Percentiles rank a stretch among this genome's conserved stretches.
Evolutionary conservation across 1,140 invertebrate genomes (phyloP).

Genomic region (Heliconius hermathena): DNA sequence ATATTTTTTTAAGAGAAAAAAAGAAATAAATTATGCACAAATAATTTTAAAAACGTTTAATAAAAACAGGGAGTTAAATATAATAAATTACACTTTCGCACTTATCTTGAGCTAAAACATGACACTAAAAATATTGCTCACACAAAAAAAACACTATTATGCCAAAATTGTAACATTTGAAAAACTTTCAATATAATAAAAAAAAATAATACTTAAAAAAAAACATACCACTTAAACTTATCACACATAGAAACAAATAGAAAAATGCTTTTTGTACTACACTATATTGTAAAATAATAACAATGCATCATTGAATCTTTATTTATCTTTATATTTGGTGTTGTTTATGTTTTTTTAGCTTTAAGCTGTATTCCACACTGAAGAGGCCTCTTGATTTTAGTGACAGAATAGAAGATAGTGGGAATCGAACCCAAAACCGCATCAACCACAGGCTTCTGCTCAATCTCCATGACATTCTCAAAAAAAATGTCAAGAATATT

Average conservation of each 20-base stretch:
- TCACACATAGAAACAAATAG: background rate
- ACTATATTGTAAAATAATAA: background rate
- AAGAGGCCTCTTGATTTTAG: too few species aligned
- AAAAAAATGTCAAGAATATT: too few species aligned
- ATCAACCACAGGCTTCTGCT: too few species aligned
- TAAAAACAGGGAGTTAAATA: background rate
- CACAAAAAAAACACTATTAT: background rate
- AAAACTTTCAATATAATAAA: background rate
- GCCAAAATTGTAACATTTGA: background rate
- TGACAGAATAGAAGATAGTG: too few species aligned
- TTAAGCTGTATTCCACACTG: too few species aligned
- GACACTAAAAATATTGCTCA: background rate
- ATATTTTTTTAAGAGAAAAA: too few species aligned
- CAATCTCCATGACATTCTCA: too few species aligned
- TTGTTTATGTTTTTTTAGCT: too few species aligned
- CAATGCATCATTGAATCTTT: too few species aligned
- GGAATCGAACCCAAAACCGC: too few species aligned
- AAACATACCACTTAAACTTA: background rate
- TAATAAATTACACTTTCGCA: conserved; percentile 3
- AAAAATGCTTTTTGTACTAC: conserved; percentile 1
- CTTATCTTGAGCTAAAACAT: background rate
- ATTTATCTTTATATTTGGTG: too few species aligned
- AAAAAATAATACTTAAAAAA: background rate
- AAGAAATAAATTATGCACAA: background rate
- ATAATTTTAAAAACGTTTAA: conserved; percentile 3